Evolutionary conservation across 2,797 vertebrate species (phyloP).

Genomic region (Presbytis comata): DNA sequence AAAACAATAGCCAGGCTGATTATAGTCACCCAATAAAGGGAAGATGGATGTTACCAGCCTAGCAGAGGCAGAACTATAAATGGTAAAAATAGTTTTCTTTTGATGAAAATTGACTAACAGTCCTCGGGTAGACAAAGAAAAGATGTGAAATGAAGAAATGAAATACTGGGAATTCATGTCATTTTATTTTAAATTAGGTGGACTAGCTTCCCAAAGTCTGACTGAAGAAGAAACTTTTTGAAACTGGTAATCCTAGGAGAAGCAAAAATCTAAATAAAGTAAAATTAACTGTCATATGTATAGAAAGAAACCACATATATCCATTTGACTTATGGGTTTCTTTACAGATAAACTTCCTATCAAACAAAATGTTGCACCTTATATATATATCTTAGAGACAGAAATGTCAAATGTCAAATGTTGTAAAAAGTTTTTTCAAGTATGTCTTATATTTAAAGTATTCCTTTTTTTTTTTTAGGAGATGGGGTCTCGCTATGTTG

Average conservation of each 20-base stretch:
- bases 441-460: neutral
- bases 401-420: neutral
- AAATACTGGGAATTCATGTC: neutral
- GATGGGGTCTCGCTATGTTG: neutral
- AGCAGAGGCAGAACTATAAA: neutral
- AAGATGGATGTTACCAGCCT: neutral
- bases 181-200: constrained; percentile 37
- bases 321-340: neutral
- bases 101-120: neutral
- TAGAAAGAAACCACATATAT: neutral
- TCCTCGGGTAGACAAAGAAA: neutral
- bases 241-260: neutral
- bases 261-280: constrained; percentile 9
- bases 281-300: neutral
- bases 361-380: neutral
- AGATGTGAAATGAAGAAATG: neutral
- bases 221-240: neutral
- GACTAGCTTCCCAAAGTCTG: neutral
- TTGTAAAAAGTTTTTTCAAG: neutral
- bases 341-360: neutral
- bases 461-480: neutral
- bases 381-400: constrained; percentile 4
- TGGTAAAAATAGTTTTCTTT: neutral
- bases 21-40: neutral
- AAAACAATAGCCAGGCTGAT: constrained; percentile 5